Percentiles rank a stretch among this genome's conserved stretches.
These are phyloP conservation scores for Nesidiocoris tenuis DNA, from an alignment of 2,888 invertebrate species.

Conservation along the genomic window DNA sequence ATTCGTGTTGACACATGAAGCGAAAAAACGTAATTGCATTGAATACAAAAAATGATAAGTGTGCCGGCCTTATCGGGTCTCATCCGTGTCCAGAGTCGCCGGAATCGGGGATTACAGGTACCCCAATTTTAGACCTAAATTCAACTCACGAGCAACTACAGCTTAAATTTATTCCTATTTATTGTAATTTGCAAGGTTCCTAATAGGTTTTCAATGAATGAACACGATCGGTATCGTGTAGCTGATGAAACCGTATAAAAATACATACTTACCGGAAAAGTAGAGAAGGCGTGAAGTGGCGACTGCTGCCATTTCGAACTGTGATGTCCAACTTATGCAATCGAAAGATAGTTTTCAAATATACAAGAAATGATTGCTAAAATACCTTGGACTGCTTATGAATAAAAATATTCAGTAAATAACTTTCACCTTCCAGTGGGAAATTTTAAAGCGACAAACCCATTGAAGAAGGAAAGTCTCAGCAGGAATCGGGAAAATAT, in stretches of 20 bases:
- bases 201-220: no score
- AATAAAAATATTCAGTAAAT: not conserved
- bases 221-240: not conserved
- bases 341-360: not conserved
- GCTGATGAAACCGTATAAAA: not conserved
- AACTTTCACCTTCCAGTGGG: not conserved
- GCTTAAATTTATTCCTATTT: no score
- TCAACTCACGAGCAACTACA: no score
- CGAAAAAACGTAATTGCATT: not conserved
- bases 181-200: no score
- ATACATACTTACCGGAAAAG: conserved; percentile 19
- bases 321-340: not conserved
- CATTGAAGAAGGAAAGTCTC: not conserved
- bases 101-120: no score
- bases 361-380: no score
- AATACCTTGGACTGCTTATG: not conserved
- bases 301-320: conserved; percentile 16
- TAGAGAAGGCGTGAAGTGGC: conserved; percentile 21
- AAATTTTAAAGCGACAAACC: not conserved
- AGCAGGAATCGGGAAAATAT: not conserved
- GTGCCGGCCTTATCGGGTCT: not conserved
- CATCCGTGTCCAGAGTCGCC: not conserved
- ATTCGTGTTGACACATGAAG: not conserved
- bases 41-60: not conserved
- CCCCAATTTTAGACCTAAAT: no score